phyloP scores from a whole-genome alignment of 2,113 vertebrate species.

The Falcunculus frontatus region DNA sequence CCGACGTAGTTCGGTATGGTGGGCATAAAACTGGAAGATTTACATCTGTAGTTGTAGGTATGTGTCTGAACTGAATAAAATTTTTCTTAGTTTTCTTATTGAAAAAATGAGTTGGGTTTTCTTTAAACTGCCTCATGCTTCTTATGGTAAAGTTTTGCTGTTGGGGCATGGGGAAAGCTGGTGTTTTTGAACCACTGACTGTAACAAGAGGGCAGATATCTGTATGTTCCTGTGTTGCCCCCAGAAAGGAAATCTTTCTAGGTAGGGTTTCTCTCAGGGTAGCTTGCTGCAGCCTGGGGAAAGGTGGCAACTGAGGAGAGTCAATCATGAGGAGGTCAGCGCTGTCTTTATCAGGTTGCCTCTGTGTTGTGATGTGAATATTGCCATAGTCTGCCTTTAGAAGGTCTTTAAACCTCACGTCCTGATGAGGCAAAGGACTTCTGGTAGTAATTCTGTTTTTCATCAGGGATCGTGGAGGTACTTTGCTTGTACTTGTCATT shows the following conservation, averaged over 20 bases:
- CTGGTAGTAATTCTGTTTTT: constrained; percentile 46
- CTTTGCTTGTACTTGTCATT: constrained; percentile 60
- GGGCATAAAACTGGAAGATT: constrained; percentile 76
- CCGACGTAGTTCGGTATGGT: constrained; percentile 63
- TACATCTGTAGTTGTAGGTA: constrained; percentile 62
- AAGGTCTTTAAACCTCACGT: constrained; percentile 58
- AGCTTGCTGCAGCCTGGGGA: constrained; percentile 70
- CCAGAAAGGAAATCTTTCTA: constrained; percentile 74
- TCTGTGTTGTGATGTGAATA: constrained; percentile 11
- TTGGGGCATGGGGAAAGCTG: constrained; percentile 61
- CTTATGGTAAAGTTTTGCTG: constrained; percentile 68
- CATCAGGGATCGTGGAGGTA: constrained; percentile 34
- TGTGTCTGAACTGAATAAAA: constrained; percentile 67
- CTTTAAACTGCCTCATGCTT: constrained; percentile 71
- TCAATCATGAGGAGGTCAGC: constrained; percentile 42
- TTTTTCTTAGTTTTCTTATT: constrained; percentile 71
- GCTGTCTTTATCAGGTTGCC: background rate
- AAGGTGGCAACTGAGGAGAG: constrained; percentile 11
- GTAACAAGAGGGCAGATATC: constrained; percentile 38
- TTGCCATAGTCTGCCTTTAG: constrained; percentile 51
- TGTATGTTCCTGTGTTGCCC: constrained; percentile 34
- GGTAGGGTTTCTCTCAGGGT: constrained; percentile 57
- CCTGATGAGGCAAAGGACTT: background rate
- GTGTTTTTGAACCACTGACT: constrained; percentile 68
- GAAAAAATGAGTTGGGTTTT: constrained; percentile 57